Percentiles rank a stretch among this genome's conserved stretches.
Evolutionary conservation across 2,888 invertebrate species (phyloP).

Genomic region (Kuschelorhynchus macadamiae): DNA sequence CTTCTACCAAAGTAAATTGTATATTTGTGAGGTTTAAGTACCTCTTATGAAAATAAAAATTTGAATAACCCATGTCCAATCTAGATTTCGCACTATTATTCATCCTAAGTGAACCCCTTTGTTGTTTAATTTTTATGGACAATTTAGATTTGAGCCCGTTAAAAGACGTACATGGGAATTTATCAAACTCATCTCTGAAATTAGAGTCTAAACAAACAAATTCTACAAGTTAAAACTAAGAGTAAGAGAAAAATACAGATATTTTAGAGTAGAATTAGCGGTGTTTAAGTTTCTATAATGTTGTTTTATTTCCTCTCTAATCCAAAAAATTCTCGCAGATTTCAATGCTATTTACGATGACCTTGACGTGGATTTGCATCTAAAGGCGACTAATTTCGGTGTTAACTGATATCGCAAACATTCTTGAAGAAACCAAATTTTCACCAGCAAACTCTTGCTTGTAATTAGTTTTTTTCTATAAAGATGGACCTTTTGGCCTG

Average conservation of each 20-base stretch:
- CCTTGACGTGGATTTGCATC: too few relatives aligned
- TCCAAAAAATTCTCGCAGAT: background rate
- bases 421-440: too few relatives aligned
- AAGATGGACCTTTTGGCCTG: background rate
- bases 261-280: background rate
- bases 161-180: too few relatives aligned
- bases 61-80: too few relatives aligned
- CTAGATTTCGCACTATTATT: too few relatives aligned
- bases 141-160: too few relatives aligned
- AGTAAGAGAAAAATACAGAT: background rate
- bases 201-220: background rate
- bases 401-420: background rate
- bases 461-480: background rate
- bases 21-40: too few relatives aligned
- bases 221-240: background rate
- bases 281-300: background rate
- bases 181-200: conserved; percentile 1
- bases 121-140: too few relatives aligned
- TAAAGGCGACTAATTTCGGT: background rate
- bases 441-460: background rate
- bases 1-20: too few relatives aligned
- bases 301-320: background rate
- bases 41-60: too few relatives aligned
- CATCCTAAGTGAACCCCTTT: too few relatives aligned
- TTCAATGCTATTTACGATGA: background rate